Evolutionary conservation across 2,797 vertebrate genomes (phyloP), one percentile per base, ranked within the genome.

Genomic region (Champsocephalus esox): DNA sequence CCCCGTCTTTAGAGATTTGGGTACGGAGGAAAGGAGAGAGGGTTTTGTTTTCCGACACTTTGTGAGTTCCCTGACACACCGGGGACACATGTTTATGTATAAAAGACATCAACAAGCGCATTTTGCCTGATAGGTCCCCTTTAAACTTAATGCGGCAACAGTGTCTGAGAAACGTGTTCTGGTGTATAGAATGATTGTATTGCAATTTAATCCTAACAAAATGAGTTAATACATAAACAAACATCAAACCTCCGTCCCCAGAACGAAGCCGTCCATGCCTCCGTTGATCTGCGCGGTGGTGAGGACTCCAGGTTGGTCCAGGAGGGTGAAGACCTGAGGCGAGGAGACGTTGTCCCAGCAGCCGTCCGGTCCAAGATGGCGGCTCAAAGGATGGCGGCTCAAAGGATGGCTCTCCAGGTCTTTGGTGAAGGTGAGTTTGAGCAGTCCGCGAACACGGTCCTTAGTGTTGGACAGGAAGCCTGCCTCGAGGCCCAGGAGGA

Each of bases 261-360:
- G 77, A 32, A 97, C 44, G 32, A 89, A 51, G 1, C 97, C 96
- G 0, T 99, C 97, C 92, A 98, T 94, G 4, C 94, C 97, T 3
- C 97, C 97, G 0, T 96, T 96, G 81, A 97, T 84, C 21, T 95
- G 70, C 28, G 96, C 95, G 0, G 93, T 87, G 0, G 96, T 96
- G 1, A 94, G 92, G 0, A 46, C 51, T 3, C 89, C 81, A n/a
- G 89, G 69, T 11, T 70, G 56, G 17, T 89, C 88, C 3, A 88
- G 64, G 0, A 96, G 90, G 4, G 92, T 94, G 92, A 97, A 99
- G 48, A 87, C 87, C 6, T 38, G 85, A 17, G 97, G 97, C 0
- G 77, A 38, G 0, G 82, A 84, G 1, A 96, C 45, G 0, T 73
- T 87, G 49, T 98, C 95, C 97, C 97, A 98, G 90, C 96, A 98